Evolutionary conservation across 2,113 vertebrate genomes (phyloP), one percentile per base, ranked within the genome.

Genomic region (Etheostoma spectabile): DNA sequence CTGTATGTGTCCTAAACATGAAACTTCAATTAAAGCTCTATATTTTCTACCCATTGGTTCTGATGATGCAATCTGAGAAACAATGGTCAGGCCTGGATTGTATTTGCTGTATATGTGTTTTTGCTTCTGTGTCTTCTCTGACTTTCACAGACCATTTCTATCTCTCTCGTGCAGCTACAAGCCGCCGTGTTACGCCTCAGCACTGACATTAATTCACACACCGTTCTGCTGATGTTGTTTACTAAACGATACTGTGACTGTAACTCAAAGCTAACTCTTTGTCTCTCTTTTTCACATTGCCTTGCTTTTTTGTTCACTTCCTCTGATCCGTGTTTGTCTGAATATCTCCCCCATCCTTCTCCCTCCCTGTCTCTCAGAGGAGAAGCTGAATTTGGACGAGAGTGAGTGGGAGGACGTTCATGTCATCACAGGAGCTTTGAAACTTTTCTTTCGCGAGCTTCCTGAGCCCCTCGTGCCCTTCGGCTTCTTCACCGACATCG

Each of bases 371-470:
- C 45, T 56, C 74, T 82, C 91, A 97, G 97, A 97, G 92, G 96
- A 97, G 83, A 96, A 94, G 80, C 86, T 98, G 91, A 95, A 96
- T 91, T 94, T 98, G 92, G 95, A 96, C 63, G 93, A 94, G 74
- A 94, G 95, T 0, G 95, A 97, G 76, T 98, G 97, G 97, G 97
- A 97, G 49, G 97, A 98, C 74, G 93, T 99, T 62, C 97, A 99
- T 4, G 97, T 97, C 81, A 90, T 99, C 91, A 97, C 97, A 0
- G 97, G 97, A 53, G 97, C 97, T 53, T 91, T 98, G 79, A 99
- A 99, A 89, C 96, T 99, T 70, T 98, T 99, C 87, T 95, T 99
- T 57, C 95, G 97, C 1, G 97, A 98, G 94, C 95, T 99, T 53
- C 97, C 97, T 0, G 96, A 99, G 88, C 97, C 97, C 1, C 90